These are phyloP conservation scores for Sorex maritimensis DNA, from an alignment of 2,797 vertebrate genomes.

Conservation along the genomic window DNA sequence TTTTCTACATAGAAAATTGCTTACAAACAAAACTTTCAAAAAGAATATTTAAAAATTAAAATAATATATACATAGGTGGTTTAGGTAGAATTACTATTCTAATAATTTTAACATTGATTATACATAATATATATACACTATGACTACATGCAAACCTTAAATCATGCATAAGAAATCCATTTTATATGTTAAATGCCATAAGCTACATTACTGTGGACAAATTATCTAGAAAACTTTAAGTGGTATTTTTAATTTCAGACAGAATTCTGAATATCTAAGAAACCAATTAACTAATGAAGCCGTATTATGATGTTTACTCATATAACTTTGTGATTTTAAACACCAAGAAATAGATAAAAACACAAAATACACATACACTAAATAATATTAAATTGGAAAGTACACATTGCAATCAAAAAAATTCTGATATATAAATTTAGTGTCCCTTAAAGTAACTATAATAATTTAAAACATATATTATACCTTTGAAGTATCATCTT, in stretches of 20 bases:
- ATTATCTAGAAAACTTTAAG: background rate
- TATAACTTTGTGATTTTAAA: background rate
- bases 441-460: background rate
- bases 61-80: background rate
- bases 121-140: background rate
- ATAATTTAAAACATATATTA: background rate
- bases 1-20: too few relatives aligned
- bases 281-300: background rate
- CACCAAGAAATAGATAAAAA: background rate
- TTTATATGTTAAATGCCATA: background rate
- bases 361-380: background rate
- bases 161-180: background rate
- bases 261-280: constrained; percentile 21
- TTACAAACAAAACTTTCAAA: background rate
- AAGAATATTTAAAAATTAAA: background rate
- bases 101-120: too few relatives aligned
- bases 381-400: background rate
- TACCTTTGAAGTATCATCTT: background rate
- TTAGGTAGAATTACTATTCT: too few relatives aligned
- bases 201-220: constrained; percentile 13
- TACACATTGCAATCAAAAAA: background rate
- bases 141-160: background rate
- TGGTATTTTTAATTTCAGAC: constrained; percentile 6
- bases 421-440: too few relatives aligned
- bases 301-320: background rate